These are phyloP conservation scores for Masticophis lateralis DNA, from an alignment of 2,797 vertebrate species.

Conservation along the genomic window DNA sequence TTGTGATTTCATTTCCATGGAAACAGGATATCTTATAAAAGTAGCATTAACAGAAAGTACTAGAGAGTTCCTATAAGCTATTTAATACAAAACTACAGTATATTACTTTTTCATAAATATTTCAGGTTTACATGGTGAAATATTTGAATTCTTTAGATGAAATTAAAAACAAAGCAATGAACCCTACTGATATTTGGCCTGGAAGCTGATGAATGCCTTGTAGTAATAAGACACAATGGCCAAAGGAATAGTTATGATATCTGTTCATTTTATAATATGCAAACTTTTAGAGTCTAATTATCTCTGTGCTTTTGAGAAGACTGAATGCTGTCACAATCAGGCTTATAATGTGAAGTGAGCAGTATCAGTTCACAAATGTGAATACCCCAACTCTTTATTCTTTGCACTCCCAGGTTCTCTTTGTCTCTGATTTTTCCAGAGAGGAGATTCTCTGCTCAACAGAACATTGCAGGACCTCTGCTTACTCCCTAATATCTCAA, in stretches of 20 bases:
- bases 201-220: neutral
- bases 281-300: neutral
- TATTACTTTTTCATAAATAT: neutral
- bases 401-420: neutral
- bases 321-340: neutral
- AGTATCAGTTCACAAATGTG: neutral
- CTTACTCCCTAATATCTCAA: neutral
- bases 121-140: neutral
- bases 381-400: neutral
- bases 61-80: neutral
- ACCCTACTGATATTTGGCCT: neutral
- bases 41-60: conserved; percentile 1
- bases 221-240: neutral
- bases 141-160: neutral
- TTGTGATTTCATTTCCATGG: conserved; percentile 15
- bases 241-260: neutral
- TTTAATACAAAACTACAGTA: neutral
- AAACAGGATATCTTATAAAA: conserved; percentile 19
- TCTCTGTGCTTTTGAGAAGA: neutral
- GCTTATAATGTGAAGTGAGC: neutral
- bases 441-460: neutral
- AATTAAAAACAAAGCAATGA: neutral
- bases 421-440: neutral
- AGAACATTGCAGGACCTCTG: neutral
- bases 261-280: neutral